These are phyloP conservation scores for Esox niger DNA, from an alignment of 2,113 vertebrate genomes.

Conservation along the genomic window DNA sequence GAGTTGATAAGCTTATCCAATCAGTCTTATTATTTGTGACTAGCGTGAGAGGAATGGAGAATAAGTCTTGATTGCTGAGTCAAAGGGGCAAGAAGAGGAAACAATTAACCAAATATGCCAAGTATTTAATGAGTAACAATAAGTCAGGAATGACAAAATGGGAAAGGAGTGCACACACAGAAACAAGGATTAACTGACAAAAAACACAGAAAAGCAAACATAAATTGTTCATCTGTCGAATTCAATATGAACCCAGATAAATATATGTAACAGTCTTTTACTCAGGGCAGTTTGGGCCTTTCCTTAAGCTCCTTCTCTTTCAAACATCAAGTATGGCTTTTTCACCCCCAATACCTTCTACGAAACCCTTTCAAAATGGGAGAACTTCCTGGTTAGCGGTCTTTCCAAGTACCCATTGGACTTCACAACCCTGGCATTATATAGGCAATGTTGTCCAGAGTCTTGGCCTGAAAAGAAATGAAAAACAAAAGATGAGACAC, in stretches of 20 bases:
- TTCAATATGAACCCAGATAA: neutral
- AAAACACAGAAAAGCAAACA: conserved; percentile 1
- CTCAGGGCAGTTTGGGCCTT: neutral
- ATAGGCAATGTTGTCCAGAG: conserved; percentile 94
- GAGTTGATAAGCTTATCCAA: too few relatives aligned
- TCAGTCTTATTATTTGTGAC: too few relatives aligned
- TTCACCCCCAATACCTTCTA: neutral
- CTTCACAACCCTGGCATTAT: conserved; percentile 83
- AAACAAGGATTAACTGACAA: neutral
- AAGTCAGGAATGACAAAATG: conserved; percentile 20
- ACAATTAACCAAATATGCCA: conserved; percentile 21
- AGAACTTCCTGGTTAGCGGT: neutral
- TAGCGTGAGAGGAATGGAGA: too few relatives aligned
- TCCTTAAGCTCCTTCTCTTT: neutral
- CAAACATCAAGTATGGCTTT: neutral
- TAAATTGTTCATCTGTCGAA: neutral
- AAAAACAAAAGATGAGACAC: neutral
- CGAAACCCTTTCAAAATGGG: neutral
- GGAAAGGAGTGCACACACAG: neutral
- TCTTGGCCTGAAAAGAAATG: conserved; percentile 75
- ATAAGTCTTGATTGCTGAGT: neutral
- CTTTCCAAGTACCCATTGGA: neutral
- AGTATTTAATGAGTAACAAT: conserved; percentile 37
- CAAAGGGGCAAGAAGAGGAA: neutral
- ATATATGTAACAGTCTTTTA: neutral